Evolutionary conservation across 2,888 invertebrate species (phyloP), one percentile per base, ranked within the genome.

Genomic region (Merodon equestris): DNA sequence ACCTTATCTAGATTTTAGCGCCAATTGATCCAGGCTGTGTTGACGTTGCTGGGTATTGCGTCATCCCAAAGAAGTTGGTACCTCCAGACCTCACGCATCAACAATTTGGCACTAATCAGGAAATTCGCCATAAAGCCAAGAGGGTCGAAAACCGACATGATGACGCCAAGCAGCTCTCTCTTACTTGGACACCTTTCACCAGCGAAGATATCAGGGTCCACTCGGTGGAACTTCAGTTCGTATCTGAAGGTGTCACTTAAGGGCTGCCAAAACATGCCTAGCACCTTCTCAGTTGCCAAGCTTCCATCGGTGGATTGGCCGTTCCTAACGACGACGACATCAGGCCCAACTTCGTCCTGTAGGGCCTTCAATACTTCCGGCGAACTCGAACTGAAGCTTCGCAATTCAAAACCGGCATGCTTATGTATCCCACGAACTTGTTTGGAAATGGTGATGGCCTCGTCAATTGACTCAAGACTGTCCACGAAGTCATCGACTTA

Each of bases 221-320:
- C 57, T 1, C 48, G 44, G 36, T 76, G 51, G 27, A 76, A 76
- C 27, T 54, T 57, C 9, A 70, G 18, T 4, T 70, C 9, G 34
- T 53, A 70, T 14, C 15, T 61, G n/a, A 84, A 79, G 9, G 42
- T 50, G 53, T 84, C 83, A 4, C 38, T 38, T 3, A 15, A 1
- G 1, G 72, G 19, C 13, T 82, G 70, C 83, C 83, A 82, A 15
- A 17, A 60, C 34, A 84, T 53, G 0, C 83, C 84, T n/a, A 84
- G 58, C 1, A 81, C 60, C 18, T 72, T 68, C n/a, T 82, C 75
- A 9, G 40, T 34, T 17, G n/a, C 12, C 13, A 48, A 14, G 17
- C 18, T 42, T 15, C 34, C 40, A 40, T 63, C 34, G 14, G 34
- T 10, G 2, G 27, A 9, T 14, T 19, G n/a, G 34, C 17, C 19